These are phyloP conservation scores for Heliopora coerulea DNA, from an alignment of 92 coral and sea anemone species.

Conservation along the genomic window DNA sequence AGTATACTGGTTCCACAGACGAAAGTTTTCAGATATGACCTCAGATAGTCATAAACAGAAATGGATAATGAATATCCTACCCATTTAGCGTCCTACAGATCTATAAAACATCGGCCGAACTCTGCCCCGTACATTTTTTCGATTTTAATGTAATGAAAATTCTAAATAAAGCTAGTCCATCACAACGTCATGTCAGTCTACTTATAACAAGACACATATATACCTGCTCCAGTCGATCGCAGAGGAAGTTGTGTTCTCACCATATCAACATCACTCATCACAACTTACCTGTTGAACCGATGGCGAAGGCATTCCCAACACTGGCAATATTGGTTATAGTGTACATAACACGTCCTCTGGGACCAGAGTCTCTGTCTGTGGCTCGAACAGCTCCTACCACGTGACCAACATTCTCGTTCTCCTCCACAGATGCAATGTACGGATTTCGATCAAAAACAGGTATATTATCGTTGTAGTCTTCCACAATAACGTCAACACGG, in stretches of 20 bases:
- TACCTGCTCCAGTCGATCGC: too few relatives aligned
- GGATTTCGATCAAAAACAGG: constrained; percentile 61
- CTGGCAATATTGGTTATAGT: constrained; percentile 63
- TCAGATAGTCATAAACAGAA: too few relatives aligned
- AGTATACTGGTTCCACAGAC: too few relatives aligned
- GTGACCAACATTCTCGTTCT: constrained; percentile 51
- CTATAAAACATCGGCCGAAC: too few relatives aligned
- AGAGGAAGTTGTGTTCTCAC: neutral
- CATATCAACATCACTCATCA: neutral
- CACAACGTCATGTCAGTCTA: too few relatives aligned
- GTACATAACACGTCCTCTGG: constrained; percentile 72
- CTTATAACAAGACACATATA: too few relatives aligned
- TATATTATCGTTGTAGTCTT: constrained; percentile 81
- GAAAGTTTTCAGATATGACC: too few relatives aligned
- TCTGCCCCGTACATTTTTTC: too few relatives aligned
- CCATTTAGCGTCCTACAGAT: too few relatives aligned
- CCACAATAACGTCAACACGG: constrained; percentile 53
- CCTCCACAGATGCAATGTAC: constrained; percentile 54
- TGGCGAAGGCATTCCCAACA: constrained; percentile 55
- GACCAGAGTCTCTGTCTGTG: constrained; percentile 80
- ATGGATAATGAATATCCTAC: too few relatives aligned
- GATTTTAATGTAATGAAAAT: too few relatives aligned
- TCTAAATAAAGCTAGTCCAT: too few relatives aligned
- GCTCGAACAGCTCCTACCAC: constrained; percentile 62
- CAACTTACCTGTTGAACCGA: constrained; percentile 49